Base-by-base conservation (phyloP, 2,888 invertebrate species). In the Rotaria magnacalcarata region DNA sequence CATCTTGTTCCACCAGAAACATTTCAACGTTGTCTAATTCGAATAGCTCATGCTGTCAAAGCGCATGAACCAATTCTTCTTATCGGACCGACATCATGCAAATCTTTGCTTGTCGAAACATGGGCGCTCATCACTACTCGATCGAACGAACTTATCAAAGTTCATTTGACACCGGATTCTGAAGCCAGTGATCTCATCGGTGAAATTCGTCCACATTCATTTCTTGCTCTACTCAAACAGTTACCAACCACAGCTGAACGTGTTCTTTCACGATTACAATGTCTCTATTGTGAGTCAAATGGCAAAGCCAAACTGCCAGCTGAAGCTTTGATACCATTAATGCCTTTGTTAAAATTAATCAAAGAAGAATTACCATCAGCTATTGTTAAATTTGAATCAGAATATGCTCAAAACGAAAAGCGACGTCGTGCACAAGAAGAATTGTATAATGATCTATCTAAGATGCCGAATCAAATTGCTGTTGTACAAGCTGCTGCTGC, bases 71-170 rank as follows among this genome's bases (percentile, higher is more conserved):
- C 84, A 34, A n/a, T 84, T 41, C 56, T 84, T 16, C 50, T 84
- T 50, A 16, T 52, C 19, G 84, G 84, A 19, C 84, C 84, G 21
- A 84, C 52, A 16, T 24, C 54, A 21, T 84, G 52, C 41, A 84
- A 84, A 56, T 52, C 84, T 7, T 56, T 84, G 19, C 41, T 84
- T 34, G 50, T 84, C 6, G 52, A 84, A 84, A 84, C 84, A 84
- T 84, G 84, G 84, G 41, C 56, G 16, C 3, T 24, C 7, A 50
- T 84, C 3, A 50, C 27, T 2, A 52, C 19, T 19, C 50, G 56
- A 1, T 11, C 14, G 1, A 19, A 34, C 54, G 34, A 84, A 27
- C 19, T 84, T 4, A 50, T 84, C 16, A 50, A 84, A 84, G 52
- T 84, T 24, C 50, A 84, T 84, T 84, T 84, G 24, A 84, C 52